Evolutionary conservation across 2,888 invertebrate genomes (phyloP).

Genomic region (Camponotus fellah): DNA sequence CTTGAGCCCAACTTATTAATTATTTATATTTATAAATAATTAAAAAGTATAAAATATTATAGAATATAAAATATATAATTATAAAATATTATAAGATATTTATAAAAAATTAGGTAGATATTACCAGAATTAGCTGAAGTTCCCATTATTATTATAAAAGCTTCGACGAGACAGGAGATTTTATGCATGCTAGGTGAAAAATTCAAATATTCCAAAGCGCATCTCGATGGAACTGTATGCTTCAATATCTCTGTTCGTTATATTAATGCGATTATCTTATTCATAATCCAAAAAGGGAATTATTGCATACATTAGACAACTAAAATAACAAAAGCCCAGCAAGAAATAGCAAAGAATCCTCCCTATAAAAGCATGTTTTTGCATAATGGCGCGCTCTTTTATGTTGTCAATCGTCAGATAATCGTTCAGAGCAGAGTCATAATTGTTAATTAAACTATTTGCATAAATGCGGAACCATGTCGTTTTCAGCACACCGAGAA

Average conservation of each 20-base stretch:
- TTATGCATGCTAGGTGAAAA: not conserved
- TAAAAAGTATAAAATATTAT: no score
- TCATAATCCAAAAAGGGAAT: constrained; percentile 15
- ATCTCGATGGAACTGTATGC: constrained; percentile 23
- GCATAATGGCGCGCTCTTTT: constrained; percentile 34
- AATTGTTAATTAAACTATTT: constrained; percentile 30
- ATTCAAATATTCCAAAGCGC: not conserved
- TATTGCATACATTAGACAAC: not conserved
- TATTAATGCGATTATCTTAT: not conserved
- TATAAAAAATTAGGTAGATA: no score
- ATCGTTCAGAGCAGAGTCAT: constrained; percentile 35
- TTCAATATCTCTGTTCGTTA: not conserved
- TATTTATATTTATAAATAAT: no score
- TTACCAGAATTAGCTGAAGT: constrained; percentile 11
- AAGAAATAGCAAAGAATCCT: constrained; percentile 15
- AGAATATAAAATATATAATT: no score
- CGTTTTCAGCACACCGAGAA: constrained; percentile 27
- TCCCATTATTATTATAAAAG: not conserved
- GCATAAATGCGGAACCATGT: constrained; percentile 34
- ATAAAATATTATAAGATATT: no score
- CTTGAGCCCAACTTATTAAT: no score
- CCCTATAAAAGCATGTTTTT: constrained; percentile 38
- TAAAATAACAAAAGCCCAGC: constrained; percentile 32
- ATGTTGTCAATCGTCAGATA: constrained; percentile 22
- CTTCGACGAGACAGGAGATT: not conserved